Percentiles rank a stretch among this genome's conserved stretches.
Conservation (phyloP, 2,113 vertebrate genomes). For the Peucedramus taeniatus region DNA sequence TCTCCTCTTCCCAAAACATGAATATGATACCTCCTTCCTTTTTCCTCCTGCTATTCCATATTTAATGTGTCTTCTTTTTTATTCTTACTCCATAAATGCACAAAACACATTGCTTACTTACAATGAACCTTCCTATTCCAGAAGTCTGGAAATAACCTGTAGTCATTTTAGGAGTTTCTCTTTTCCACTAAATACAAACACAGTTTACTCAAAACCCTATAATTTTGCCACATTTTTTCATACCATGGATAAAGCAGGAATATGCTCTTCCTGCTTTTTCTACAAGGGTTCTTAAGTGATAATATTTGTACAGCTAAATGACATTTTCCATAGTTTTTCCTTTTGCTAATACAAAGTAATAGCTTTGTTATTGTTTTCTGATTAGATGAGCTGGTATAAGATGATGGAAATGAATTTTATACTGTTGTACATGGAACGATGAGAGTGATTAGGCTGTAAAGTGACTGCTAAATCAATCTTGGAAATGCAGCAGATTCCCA, state of each 20-base stretch:
- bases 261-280: background rate
- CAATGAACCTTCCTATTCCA: background rate
- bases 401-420: background rate
- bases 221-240: background rate
- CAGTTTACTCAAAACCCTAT: background rate
- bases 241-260: background rate
- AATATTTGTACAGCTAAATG: background rate
- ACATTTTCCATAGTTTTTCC: background rate
- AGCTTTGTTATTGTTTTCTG: background rate
- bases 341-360: background rate
- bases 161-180: background rate
- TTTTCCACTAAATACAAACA: background rate
- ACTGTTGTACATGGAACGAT: background rate
- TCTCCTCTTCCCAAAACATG: background rate
- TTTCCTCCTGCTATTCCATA: background rate
- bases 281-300: background rate
- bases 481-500: background rate
- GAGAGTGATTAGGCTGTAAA: background rate
- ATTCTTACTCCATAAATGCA: background rate
- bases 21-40: background rate
- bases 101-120: background rate
- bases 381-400: background rate
- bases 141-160: background rate
- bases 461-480: background rate
- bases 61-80: background rate